Conservation (phyloP, 2,113 vertebrate species). For the Phaethon lepturus region DNA sequence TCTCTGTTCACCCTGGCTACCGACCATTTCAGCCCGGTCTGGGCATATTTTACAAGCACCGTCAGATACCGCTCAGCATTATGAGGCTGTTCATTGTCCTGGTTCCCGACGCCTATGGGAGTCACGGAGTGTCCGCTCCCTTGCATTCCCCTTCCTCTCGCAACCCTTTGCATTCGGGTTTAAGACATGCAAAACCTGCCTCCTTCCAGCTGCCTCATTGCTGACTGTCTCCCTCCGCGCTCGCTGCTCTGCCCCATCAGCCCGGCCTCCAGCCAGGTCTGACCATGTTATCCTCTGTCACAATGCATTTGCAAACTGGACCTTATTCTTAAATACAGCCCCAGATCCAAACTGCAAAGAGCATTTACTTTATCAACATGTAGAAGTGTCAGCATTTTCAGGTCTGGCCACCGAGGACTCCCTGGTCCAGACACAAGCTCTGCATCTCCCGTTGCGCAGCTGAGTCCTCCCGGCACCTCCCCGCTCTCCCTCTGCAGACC, state of each 20-base stretch:
- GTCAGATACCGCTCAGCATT: background rate
- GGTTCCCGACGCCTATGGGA: background rate
- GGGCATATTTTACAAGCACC: background rate
- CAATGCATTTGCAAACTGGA: background rate
- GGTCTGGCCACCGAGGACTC: background rate
- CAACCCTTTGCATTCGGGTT: background rate
- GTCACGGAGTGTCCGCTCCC: fast-evolving
- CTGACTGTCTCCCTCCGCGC: background rate
- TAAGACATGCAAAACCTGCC: background rate
- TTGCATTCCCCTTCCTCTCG: background rate
- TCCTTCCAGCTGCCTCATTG: background rate
- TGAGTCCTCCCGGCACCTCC: background rate
- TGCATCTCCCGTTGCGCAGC: fast-evolving
- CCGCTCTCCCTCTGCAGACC: background rate
- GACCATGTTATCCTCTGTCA: background rate
- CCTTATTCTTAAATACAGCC: background rate
- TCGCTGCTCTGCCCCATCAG: background rate
- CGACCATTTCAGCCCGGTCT: background rate
- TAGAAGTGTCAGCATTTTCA: background rate
- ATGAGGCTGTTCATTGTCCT: background rate
- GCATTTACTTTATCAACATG: background rate
- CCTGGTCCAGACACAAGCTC: background rate
- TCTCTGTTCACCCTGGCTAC: background rate
- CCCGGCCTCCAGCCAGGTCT: background rate
- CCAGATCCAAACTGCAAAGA: background rate